Percentiles rank a stretch among this genome's conserved stretches.
Conservation (phyloP, 2,888 invertebrate genomes). For the Melinaea marsaeus region DNA sequence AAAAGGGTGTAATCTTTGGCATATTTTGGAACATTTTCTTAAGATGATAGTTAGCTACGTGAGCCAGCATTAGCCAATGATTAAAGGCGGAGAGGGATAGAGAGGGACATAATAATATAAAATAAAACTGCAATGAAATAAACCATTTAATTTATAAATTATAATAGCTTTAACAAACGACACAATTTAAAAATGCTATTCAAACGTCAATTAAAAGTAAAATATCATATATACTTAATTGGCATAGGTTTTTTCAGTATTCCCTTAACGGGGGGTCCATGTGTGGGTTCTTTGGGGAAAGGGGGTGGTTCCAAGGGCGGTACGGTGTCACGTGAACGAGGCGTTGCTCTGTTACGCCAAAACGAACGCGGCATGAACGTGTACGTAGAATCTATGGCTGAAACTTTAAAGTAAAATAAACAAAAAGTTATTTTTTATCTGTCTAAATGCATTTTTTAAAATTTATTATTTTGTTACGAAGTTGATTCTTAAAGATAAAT, state of each 20-base stretch:
- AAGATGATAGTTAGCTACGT: too few relatives aligned
- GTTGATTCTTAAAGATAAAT: slow-evolving; percentile 8
- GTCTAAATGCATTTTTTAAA: neutral
- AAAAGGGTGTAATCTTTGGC: too few relatives aligned
- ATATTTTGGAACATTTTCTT: too few relatives aligned
- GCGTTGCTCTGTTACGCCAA: slow-evolving; percentile 43
- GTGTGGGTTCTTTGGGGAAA: slow-evolving; percentile 42
- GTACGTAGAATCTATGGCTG: slow-evolving; percentile 59
- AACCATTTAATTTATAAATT: too few relatives aligned
- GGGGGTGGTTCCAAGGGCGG: slow-evolving; percentile 55
- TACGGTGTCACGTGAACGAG: slow-evolving; percentile 40
- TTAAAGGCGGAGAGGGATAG: too few relatives aligned
- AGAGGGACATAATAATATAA: too few relatives aligned
- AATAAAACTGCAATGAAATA: too few relatives aligned
- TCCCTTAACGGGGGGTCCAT: slow-evolving; percentile 54
- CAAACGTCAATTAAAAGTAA: slow-evolving; percentile 3
- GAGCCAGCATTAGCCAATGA: too few relatives aligned
- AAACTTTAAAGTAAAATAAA: slow-evolving; percentile 40
- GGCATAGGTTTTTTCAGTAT: slow-evolving; percentile 74
- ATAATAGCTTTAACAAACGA: too few relatives aligned
- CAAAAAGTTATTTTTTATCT: neutral
- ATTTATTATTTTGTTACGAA: neutral
- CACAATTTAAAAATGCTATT: neutral
- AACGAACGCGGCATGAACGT: slow-evolving; percentile 58
- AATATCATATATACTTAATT: slow-evolving; percentile 60